Evolutionary conservation across 2,113 vertebrate species (phyloP).

Genomic region (Anhinga anhinga): DNA sequence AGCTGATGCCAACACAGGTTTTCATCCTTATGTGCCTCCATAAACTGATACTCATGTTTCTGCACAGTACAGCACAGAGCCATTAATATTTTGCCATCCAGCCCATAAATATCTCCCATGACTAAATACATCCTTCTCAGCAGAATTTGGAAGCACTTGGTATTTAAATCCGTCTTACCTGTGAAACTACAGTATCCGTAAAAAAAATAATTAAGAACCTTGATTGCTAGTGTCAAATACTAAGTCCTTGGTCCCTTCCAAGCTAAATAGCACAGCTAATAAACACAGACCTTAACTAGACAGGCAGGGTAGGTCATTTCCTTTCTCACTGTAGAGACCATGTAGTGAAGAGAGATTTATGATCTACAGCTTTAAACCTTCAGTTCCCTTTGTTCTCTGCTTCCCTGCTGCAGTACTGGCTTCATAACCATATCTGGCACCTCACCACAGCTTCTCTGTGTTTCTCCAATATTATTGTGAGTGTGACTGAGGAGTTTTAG

Average conservation of each 20-base stretch:
- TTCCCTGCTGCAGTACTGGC: neutral
- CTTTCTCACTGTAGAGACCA: neutral
- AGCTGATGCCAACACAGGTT: neutral
- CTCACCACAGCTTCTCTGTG: neutral
- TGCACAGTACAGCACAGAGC: neutral
- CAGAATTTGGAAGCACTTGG: neutral
- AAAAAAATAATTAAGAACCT: neutral
- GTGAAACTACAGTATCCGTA: neutral
- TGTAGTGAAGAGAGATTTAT: neutral
- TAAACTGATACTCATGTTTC: neutral
- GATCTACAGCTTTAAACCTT: neutral
- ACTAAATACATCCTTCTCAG: neutral
- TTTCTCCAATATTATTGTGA: neutral
- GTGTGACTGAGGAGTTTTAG: neutral
- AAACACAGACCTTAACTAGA: neutral
- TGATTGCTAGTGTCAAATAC: neutral
- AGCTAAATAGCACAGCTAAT: neutral
- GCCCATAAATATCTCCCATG: neutral
- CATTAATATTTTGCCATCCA: neutral
- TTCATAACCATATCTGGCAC: neutral
- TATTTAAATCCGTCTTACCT: neutral
- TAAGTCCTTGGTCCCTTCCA: neutral
- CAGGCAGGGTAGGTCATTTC: neutral
- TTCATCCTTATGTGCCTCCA: neutral
- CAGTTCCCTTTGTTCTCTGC: neutral